Evolutionary conservation across 1,140 invertebrate genomes (phyloP), one percentile per base, ranked within the genome.

Genomic region (Thrips palmi): DNA sequence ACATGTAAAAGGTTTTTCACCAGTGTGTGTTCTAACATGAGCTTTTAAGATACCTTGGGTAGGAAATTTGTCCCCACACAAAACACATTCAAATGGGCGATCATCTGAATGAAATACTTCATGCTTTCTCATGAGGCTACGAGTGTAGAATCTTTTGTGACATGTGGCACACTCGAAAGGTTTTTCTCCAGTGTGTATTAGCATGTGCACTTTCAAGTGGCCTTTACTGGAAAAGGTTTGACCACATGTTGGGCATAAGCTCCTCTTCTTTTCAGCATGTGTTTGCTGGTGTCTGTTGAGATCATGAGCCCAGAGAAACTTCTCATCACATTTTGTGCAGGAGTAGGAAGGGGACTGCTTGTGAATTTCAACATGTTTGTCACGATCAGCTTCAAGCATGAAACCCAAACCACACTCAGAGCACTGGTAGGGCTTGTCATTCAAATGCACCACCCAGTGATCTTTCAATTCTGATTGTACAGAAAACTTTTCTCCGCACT

Each of bases 101-200:
- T 79, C 74, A 1, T 76, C 77, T 0, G 76, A 80, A 49, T 82
- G 77, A 4, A 74, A 65, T 10, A 77, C 57, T 8, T 74, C 50
- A 47, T 82, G 77, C 1, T 76, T 72, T 38, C 77, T 71, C 3
- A 80, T 50, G 48, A 79, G 74, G 2, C 71, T 74, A 2, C 64
- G 61, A 39, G 42, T 19, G 3, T 42, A 32, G 54, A 86, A 87
- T 48, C 63, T 77, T 64, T 82, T 86, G 37, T 74, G 68, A 54
- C 83, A 87, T 3, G 67, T 65, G 29, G 72, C 71, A 54, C 83
- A 88, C 53, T 75, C 77, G 49, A 85, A 86, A 2, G 78, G 77
- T 73, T 81, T 79, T 1, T 67, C 76, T 24, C 77, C 78, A 2
- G 80, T 85, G 46, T 86, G 82, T 45, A 85, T 86, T 45, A 81